These are phyloP conservation scores for Phyllopteryx taeniolatus DNA, from an alignment of 2,113 vertebrate genomes.

Conservation along the genomic window DNA sequence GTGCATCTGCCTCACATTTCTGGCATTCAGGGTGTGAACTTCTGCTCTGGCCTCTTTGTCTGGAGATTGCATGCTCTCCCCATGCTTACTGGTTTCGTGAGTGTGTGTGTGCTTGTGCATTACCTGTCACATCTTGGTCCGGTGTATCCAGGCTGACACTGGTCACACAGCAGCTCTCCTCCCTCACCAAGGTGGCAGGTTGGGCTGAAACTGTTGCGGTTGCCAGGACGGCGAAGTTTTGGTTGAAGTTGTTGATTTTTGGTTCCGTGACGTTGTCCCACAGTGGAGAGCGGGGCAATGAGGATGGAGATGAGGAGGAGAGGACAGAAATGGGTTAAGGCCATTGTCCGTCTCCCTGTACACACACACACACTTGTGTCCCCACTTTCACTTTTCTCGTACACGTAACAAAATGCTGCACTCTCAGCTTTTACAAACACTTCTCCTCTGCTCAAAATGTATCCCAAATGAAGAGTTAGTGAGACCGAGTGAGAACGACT, in stretches of 20 bases:
- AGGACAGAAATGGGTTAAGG: conserved; percentile 55
- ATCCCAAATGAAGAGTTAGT: conserved; percentile 24
- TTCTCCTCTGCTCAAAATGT: conserved; percentile 26
- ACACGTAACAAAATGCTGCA: conserved; percentile 12
- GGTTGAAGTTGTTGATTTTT: conserved; percentile 45
- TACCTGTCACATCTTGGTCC: conserved; percentile 91
- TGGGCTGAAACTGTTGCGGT: conserved; percentile 87
- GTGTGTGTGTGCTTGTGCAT: conserved; percentile 37
- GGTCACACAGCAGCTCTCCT: conserved; percentile 84
- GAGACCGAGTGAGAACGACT: conserved; percentile 15
- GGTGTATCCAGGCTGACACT: conserved; percentile 79
- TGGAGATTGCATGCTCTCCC: too few relatives aligned
- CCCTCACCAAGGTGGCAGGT: conserved; percentile 81
- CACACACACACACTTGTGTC: conserved; percentile 15
- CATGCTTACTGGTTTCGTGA: too few relatives aligned
- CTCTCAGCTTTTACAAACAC: conserved; percentile 17
- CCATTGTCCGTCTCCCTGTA: conserved; percentile 40
- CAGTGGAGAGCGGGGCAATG: conserved; percentile 44
- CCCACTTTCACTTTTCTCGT: conserved; percentile 25
- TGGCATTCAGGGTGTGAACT: too few relatives aligned
- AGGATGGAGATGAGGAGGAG: conserved; percentile 47
- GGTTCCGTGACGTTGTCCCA: conserved; percentile 52
- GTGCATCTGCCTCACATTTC: too few relatives aligned
- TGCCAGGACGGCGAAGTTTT: conserved; percentile 30
- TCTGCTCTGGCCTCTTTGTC: too few relatives aligned